Conservation (phyloP, 2,888 invertebrate species). For the Quadriops clusia region DNA sequence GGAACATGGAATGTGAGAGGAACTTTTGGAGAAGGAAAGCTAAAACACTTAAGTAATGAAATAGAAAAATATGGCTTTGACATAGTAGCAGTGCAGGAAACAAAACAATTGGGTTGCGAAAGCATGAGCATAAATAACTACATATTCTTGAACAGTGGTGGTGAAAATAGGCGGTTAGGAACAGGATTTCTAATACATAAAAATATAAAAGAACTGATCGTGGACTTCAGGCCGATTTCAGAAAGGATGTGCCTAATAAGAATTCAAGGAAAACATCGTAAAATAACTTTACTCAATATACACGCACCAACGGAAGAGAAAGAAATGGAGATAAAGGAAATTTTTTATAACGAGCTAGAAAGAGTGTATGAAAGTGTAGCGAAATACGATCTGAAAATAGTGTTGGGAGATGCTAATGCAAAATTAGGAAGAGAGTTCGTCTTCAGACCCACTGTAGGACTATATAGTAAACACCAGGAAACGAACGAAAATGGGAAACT, state of each 20-base stretch:
- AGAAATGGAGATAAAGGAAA: conserved; percentile 8
- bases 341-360: conserved; percentile 8
- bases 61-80: conserved; percentile 4
- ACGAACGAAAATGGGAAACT: conserved; percentile 11
- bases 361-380: conserved; percentile 3
- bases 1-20: conserved; percentile 8
- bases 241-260: conserved; percentile 5
- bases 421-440: conserved; percentile 11
- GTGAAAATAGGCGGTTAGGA: conserved; percentile 7
- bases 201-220: conserved; percentile 3
- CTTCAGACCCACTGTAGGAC: conserved; percentile 9
- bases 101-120: conserved; percentile 3
- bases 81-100: conserved; percentile 3
- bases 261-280: conserved; percentile 5
- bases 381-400: conserved; percentile 7
- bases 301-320: conserved; percentile 11
- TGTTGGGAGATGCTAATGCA: conserved; percentile 7
- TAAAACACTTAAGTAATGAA: conserved; percentile 4
- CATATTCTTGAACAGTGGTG: conserved; percentile 7
- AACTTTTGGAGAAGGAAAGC: conserved; percentile 2
- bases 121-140: conserved; percentile 5
- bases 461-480: conserved; percentile 9
- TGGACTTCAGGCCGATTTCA: conserved; percentile 4
- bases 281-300: conserved; percentile 8
- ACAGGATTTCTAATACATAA: conserved; percentile 8